Conservation (phyloP, 2,888 invertebrate genomes). For the Leucophora obtusa region DNA sequence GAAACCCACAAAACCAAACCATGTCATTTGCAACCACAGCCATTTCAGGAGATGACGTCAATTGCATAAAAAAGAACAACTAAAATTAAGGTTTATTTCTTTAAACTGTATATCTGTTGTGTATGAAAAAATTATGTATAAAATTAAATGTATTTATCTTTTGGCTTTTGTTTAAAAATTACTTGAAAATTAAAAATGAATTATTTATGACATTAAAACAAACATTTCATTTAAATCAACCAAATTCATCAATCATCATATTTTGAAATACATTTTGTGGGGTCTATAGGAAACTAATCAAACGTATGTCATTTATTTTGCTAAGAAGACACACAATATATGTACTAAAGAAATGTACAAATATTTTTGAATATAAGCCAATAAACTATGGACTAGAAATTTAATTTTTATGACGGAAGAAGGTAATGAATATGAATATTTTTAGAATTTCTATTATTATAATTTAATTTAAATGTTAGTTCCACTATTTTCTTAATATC, state of each 20-base stretch:
- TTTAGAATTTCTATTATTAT: no score
- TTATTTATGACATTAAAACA: constrained; percentile 30
- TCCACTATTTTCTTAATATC: no score
- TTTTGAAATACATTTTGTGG: no score
- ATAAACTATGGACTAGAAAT: neutral
- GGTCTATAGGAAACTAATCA: no score
- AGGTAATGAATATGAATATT: no score
- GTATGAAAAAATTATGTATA: no score
- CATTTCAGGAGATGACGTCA: constrained; percentile 32
- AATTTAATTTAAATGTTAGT: no score
- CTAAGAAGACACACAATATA: no score
- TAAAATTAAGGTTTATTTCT: constrained; percentile 38
- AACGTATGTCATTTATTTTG: no score
- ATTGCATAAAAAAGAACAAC: neutral
- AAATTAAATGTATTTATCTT: neutral
- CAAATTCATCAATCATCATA: constrained; percentile 36
- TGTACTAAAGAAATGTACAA: neutral
- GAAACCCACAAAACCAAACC: neutral
- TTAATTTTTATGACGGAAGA: no score
- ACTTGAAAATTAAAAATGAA: constrained; percentile 29
- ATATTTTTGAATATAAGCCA: neutral
- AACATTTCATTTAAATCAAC: constrained; percentile 38
- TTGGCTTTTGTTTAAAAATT: constrained; percentile 7
- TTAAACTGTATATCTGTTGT: neutral
- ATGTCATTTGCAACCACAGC: neutral